Base-by-base conservation (phyloP, 1,140 invertebrate genomes). In the Tenebrio molitor region DNA sequence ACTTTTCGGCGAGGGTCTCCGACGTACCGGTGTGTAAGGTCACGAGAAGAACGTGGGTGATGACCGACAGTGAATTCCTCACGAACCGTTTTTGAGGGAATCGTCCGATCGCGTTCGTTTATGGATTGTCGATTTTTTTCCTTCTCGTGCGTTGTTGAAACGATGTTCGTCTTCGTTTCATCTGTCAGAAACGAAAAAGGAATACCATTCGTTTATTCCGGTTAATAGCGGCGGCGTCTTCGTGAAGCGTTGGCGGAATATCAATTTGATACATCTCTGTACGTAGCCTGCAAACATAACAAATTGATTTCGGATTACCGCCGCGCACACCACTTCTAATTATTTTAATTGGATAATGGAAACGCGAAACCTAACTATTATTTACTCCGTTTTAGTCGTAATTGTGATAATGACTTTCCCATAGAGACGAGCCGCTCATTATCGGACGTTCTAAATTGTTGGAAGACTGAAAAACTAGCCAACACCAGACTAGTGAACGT, bases 311-410 rank as follows among this genome's bases (percentile, higher is more conserved):
- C 23, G 23, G 50, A 29, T 58, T 29, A 12, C 7, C 36, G n/a
- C n/a, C 12, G 36, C 12, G 12, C 36, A 39, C 36, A 39, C 36
- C 36, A 39, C 36, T 39, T 39, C 36, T 39, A 39, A 39, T 39
- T 39, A 39, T 39, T 53, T 53, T 53, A 53, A 53, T 53, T 53
- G 46, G 46, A 53, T 53, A 53, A 53, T 53, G 19, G 46, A 21
- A 50, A 21, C 46, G 1, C 17, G 46, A 23, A 53, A 15, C 21
- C 17, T 2, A 8, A n/a, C 7, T 39, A 39, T 39, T 39, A 39
- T 39, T 12, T 39, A 39, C 36, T 39, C 36, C 36, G 36, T 39
- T 39, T 39, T 39, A 2, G 36, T 7, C 36, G 36, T 39, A 39
- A 39, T 39, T 39, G 36, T 39, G 36, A 39, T 39, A 39, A 39